A percentile compares a stretch with the other conserved stretches of the same genome.
Conservation (phyloP, 53 echinoderm and acorn worm genomes). For the Echinometra lucunter region DNA sequence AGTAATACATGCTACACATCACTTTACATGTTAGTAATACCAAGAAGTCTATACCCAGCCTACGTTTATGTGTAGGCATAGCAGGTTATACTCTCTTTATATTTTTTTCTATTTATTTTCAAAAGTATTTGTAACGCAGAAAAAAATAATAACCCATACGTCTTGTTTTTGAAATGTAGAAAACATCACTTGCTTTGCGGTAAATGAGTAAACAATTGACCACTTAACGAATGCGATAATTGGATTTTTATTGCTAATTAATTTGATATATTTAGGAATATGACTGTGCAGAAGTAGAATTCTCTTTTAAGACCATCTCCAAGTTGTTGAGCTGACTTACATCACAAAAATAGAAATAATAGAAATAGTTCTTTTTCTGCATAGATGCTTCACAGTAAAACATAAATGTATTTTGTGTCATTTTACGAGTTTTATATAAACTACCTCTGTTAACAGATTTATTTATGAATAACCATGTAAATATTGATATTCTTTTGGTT, state of each 20-base stretch:
- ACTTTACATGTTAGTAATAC: not conserved
- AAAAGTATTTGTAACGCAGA: not conserved
- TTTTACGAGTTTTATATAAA: not conserved
- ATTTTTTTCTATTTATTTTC: not conserved
- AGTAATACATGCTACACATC: not conserved
- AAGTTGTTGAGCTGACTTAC: not conserved
- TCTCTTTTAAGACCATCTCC: not conserved
- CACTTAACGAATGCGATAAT: not conserved
- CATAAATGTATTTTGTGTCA: not conserved
- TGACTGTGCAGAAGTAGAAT: not conserved
- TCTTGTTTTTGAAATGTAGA: not conserved
- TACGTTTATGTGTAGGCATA: not conserved
- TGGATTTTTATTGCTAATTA: not conserved
- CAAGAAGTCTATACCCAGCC: not conserved
- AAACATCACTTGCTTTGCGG: not conserved
- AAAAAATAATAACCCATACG: not conserved
- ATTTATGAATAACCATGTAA: too few relatives aligned
- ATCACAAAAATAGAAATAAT: not conserved
- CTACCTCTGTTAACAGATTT: not conserved
- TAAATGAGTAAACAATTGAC: not conserved
- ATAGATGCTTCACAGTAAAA: not conserved
- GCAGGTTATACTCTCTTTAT: not conserved
- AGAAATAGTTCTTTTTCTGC: not conserved
- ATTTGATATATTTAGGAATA: constrained; percentile 2
- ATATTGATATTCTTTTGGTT: not conserved